These are phyloP conservation scores for Drosophila mercatorum DNA, from an alignment of 2,888 invertebrate genomes.

Conservation along the genomic window DNA sequence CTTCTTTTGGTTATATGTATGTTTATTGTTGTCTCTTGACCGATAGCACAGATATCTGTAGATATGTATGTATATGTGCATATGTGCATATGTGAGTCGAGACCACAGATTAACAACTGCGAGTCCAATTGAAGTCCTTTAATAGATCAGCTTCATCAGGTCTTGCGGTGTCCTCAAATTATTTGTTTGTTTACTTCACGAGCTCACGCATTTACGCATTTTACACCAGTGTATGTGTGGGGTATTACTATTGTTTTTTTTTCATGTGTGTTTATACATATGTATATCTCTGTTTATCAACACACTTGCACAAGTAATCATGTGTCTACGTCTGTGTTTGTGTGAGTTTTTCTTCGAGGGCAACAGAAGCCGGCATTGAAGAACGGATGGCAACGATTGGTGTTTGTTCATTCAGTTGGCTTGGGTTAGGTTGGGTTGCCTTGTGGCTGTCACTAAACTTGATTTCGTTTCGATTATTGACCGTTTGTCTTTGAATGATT, in stretches of 20 bases:
- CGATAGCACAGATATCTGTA: not conserved
- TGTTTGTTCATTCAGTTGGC: not conserved
- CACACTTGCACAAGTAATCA: not conserved
- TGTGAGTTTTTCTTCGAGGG: not conserved
- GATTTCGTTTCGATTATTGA: conserved; percentile 2
- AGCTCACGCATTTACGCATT: conserved; percentile 4
- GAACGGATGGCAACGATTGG: not conserved
- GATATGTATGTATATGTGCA: not conserved
- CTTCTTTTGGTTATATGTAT: not conserved
- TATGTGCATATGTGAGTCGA: not conserved
- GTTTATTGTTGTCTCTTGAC: not conserved
- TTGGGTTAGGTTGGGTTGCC: not conserved
- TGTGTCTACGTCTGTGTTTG: conserved; percentile 3
- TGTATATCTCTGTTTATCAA: conserved; percentile 9
- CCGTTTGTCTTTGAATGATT: conserved; percentile 2
- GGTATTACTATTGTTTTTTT: not conserved
- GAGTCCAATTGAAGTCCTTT: not conserved
- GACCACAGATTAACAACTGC: not conserved
- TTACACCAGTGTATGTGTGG: not conserved
- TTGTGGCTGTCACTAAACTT: conserved; percentile 3
- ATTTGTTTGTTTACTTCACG: conserved; percentile 19
- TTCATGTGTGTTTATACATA: not conserved
- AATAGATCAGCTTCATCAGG: conserved; percentile 6
- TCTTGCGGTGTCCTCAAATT: conserved; percentile 15
- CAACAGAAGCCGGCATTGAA: conserved; percentile 9